Evolutionary conservation across 2,888 invertebrate species (phyloP), one percentile per base, ranked within the genome.

Genomic region (Drosophila anceps): DNA sequence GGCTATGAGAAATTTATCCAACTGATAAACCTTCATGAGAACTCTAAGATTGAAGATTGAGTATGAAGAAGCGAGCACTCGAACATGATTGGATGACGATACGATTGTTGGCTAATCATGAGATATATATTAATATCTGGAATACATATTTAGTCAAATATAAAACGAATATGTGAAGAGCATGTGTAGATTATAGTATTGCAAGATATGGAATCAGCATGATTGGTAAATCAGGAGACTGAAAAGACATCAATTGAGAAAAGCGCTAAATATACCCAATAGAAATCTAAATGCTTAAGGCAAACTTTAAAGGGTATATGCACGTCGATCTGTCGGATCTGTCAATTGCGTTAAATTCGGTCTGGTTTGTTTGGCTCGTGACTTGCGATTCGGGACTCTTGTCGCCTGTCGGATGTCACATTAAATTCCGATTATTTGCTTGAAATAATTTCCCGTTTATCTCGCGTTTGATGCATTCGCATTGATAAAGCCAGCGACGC

Each of bases 391-490:
- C 37, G 48, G 15, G 48, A 46, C 64, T 76, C 39, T 77, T 76
- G 81, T 81, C 79, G 80, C 71, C 71, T 80, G 88, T 86, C 82
- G 88, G 76, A 81, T 81, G 87, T 88, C 88, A 87, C 81, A 84
- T 88, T 88, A 90, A 87, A 85, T 79, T 85, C 85, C 75, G 81
- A 84, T 88, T 90, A 90, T 85, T 88, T 85, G 88, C 79, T 79
- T 87, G 87, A 88, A 88, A 88, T 87, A 84, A 84, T 87, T 83
- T 84, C 73, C 69, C 77, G 79, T 71, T 84, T 84, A 88, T 85
- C 84, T 71, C 67, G 37, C 41, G 53, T 27, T 50, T 62, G 78
- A 78, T 82, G 68, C 72, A 60, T 75, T 66, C 79, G 63, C 73
- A 68, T 64, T 62, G 82, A 79, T 76, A 75, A 73, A 50, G 13